These are phyloP conservation scores for Volucella inflata DNA, from an alignment of 2,888 invertebrate species.

Conservation along the genomic window DNA sequence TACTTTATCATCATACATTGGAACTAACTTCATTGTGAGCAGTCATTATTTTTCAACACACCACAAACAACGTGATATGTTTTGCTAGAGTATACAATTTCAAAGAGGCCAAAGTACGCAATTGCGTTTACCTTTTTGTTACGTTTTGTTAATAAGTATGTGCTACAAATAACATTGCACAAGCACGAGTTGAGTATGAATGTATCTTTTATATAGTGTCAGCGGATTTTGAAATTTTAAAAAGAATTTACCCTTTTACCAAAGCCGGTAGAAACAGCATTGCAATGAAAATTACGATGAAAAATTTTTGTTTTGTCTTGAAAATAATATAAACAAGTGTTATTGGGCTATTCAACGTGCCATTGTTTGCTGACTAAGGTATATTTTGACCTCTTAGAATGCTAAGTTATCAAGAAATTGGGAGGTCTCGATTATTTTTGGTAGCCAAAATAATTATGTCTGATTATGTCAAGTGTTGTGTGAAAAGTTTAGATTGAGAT, in stretches of 20 bases:
- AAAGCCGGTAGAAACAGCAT: not conserved
- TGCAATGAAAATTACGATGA: not conserved
- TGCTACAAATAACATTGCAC: conserved; percentile 42
- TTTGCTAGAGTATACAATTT: conserved; percentile 64
- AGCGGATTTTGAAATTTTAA: conserved; percentile 4
- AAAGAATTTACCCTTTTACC: not conserved
- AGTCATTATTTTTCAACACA: conserved; percentile 6
- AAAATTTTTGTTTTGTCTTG: not conserved
- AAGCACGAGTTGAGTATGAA: conserved; percentile 7
- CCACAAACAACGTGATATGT: not conserved
- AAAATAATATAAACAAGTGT: not conserved
- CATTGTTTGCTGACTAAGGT: conserved; percentile 15
- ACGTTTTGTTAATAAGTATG: conserved; percentile 4
- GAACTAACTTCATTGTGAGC: not conserved
- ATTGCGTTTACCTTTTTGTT: conserved; percentile 59
- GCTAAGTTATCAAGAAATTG: conserved; percentile 19
- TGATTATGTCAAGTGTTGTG: too few relatives aligned
- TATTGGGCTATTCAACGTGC: not conserved
- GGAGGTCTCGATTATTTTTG: not conserved
- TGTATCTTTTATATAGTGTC: conserved; percentile 36
- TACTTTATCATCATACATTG: too few relatives aligned
- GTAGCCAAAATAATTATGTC: not conserved
- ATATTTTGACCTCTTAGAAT: conserved; percentile 21
- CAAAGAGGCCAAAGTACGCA: conserved; percentile 71
- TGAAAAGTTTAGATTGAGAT: too few relatives aligned